These are phyloP conservation scores for Brachyopa scutellaris DNA, from an alignment of 2,888 invertebrate genomes.

Conservation along the genomic window DNA sequence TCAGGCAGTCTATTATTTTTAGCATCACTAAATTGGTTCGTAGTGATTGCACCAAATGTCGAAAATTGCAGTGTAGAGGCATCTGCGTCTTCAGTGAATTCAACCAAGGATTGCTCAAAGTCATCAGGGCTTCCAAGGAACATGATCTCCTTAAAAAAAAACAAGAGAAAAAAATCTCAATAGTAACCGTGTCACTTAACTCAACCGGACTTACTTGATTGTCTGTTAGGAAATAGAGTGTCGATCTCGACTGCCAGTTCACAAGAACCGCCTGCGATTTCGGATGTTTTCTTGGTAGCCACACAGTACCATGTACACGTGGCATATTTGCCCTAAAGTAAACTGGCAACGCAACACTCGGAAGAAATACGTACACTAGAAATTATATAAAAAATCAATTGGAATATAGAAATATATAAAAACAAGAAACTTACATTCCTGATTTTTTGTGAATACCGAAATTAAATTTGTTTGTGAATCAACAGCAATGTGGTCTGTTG, in stretches of 20 bases:
- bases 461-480: slow-evolving; percentile 86
- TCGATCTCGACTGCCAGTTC: slow-evolving; percentile 85
- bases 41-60: slow-evolving; percentile 82
- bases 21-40: slow-evolving; percentile 78
- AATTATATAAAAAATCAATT: slow-evolving; percentile 65
- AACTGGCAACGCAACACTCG: slow-evolving; percentile 83
- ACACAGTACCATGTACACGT: slow-evolving; percentile 82
- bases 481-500: slow-evolving; percentile 81
- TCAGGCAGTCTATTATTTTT: slow-evolving; percentile 39
- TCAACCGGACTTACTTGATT: slow-evolving; percentile 82
- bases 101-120: slow-evolving; percentile 80
- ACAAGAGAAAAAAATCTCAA: slow-evolving; percentile 34
- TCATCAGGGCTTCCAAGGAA: slow-evolving; percentile 81
- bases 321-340: slow-evolving; percentile 83
- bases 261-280: slow-evolving; percentile 81
- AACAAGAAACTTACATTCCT: slow-evolving; percentile 83
- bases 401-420: not conserved
- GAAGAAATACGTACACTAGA: slow-evolving; percentile 86
- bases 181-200: slow-evolving; percentile 11
- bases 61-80: slow-evolving; percentile 79
- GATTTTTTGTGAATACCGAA: slow-evolving; percentile 85
- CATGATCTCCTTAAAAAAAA: slow-evolving; percentile 81
- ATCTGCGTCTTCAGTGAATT: slow-evolving; percentile 76
- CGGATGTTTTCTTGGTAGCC: slow-evolving; percentile 83
- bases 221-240: slow-evolving; percentile 85